Base-by-base conservation (phyloP, 2,888 invertebrate genomes). In the Acleris literana region DNA sequence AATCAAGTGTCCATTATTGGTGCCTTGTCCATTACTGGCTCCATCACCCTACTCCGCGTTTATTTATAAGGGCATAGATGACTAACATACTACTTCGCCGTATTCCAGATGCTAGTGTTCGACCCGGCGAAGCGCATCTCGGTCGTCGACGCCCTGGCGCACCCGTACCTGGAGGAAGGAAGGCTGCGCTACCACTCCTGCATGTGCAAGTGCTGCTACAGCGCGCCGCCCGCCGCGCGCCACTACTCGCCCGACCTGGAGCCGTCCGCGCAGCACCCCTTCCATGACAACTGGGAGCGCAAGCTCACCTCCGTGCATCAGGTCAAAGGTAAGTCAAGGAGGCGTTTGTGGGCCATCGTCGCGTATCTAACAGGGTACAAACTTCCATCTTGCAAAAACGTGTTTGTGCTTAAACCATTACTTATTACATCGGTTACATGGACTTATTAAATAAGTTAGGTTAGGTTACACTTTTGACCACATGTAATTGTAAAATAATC, bases 141-240 rank as follows among this genome's bases (percentile, higher is more conserved):
- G 2, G 98, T 99, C 63, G 96, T 97, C 68, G 98, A 99, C 86
- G 99, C 99, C 43, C 94, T 99, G 74, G 97, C 97, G 63, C 99
- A 99, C 93, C 98, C 99, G 7, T 99, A 99, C 93, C 93, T 99
- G 74, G 99, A 99, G 84, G 99, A 99, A 88, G 99, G 99, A 33
- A 95, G 99, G 73, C 94, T 99, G 81, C 95, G 99, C 81, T 99
- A 99, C 94, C 99, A 99, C 93, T 99, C 99, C 71, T 99, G 99
- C 91, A 99, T 99, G 99, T 99, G 99, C 94, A 97, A 97, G 86
- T 99, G 99, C 84, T 99, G 99, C 93, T 97, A 96, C 89, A 85
- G 84, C 76, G 85, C 87, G 61, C 91, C 91, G 64, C 87, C 89
- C 33, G 88, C 92, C 72, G 90, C 92, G 5, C 93, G 98, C 67